phyloP scores from a whole-genome alignment of 2,797 vertebrate species.

The Phoeniculus purpureus region DNA sequence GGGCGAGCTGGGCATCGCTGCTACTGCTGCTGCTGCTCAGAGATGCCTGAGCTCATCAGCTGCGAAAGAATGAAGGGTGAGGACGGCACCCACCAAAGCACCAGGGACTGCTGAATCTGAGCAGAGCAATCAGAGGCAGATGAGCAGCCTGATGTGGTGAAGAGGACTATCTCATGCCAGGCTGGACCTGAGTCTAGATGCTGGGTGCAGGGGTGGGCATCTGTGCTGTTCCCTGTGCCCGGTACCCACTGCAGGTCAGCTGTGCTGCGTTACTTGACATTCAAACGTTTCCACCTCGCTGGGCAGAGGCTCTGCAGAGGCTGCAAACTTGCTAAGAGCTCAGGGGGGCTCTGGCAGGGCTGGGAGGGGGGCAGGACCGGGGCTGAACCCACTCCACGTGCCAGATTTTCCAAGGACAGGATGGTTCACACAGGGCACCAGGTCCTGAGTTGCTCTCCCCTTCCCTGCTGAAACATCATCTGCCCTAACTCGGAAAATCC shows the following conservation, averaged over 20 bases:
- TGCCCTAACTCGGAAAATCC: constrained; percentile 6
- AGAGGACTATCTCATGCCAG: background rate
- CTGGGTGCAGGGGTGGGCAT: background rate
- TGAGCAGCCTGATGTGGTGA: background rate
- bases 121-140: background rate
- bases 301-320: background rate
- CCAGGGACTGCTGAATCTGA: background rate
- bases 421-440: rapidly evolving
- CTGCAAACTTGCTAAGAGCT: background rate
- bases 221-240: background rate
- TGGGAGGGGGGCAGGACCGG: background rate
- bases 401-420: background rate
- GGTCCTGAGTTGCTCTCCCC: background rate
- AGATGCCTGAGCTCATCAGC: constrained; percentile 40
- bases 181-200: background rate
- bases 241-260: background rate
- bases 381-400: background rate
- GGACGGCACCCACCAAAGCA: background rate
- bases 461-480: background rate
- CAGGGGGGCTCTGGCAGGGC: background rate
- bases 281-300: background rate
- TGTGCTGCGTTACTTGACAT: background rate
- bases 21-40: background rate
- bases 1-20: background rate
- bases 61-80: background rate